Evolutionary conservation across 2,113 vertebrate genomes (phyloP).

Genomic region (Saccopteryx leptura): DNA sequence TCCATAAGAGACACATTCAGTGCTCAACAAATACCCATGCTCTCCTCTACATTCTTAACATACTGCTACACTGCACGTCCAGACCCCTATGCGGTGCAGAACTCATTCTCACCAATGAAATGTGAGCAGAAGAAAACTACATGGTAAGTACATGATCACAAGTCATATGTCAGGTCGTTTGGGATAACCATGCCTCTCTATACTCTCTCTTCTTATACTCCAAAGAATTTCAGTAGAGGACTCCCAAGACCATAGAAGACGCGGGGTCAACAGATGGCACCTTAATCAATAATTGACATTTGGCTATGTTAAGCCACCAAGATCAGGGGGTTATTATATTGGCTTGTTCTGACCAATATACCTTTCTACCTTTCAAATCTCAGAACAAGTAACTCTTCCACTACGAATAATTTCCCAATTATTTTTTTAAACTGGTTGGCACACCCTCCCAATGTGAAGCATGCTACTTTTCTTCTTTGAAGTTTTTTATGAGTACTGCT

Average conservation of each 20-base stretch:
- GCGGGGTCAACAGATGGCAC: not conserved
- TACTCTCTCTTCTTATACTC: not conserved
- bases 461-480: not conserved
- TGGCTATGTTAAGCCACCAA: not conserved
- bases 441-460: not conserved
- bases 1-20: not conserved
- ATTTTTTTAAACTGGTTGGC: not conserved
- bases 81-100: fast-evolving
- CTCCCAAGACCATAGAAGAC: not conserved
- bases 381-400: not conserved
- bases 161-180: not conserved
- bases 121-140: not conserved
- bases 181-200: not conserved
- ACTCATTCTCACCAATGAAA: not conserved
- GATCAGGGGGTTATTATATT: not conserved
- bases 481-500: not conserved
- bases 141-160: not conserved
- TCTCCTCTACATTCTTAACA: not conserved
- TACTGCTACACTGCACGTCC: not conserved
- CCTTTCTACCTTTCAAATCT: not conserved
- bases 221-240: not conserved
- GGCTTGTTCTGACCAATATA: not conserved
- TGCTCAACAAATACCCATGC: not conserved
- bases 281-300: not conserved
- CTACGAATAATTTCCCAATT: not conserved